These are phyloP conservation scores for Scaptomyza tumidula DNA, from an alignment of 2,888 invertebrate species.

Conservation along the genomic window DNA sequence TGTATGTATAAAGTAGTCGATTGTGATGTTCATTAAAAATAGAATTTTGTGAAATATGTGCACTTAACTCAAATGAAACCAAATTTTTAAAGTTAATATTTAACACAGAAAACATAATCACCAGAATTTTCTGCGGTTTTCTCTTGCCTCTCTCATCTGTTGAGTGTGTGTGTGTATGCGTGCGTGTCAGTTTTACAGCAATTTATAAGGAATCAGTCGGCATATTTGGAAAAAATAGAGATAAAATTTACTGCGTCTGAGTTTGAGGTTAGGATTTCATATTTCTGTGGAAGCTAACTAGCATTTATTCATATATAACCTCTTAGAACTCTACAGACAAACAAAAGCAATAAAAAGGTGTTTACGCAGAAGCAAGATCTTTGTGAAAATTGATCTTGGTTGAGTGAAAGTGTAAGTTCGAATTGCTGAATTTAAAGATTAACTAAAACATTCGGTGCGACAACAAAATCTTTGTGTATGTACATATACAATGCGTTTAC, in stretches of 20 bases:
- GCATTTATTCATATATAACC: slow-evolving; percentile 23
- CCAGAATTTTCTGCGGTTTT: slow-evolving; percentile 42
- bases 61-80: slow-evolving; percentile 48
- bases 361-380: slow-evolving; percentile 52
- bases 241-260: slow-evolving; percentile 4
- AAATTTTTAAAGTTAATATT: slow-evolving; percentile 60
- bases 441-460: background rate
- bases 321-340: slow-evolving; percentile 17
- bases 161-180: slow-evolving; percentile 67
- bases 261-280: slow-evolving; percentile 48
- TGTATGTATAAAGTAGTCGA: slow-evolving; percentile 62
- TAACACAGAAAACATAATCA: slow-evolving; percentile 44
- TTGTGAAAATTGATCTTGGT: slow-evolving; percentile 47
- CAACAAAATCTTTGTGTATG: slow-evolving; percentile 27
- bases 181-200: slow-evolving; percentile 70
- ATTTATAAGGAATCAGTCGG: slow-evolving; percentile 25
- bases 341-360: slow-evolving; percentile 15
- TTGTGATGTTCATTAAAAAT: slow-evolving; percentile 76
- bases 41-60: slow-evolving; percentile 49
- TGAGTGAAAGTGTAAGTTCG: slow-evolving; percentile 77
- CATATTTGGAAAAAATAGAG: slow-evolving; percentile 4
- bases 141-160: slow-evolving; percentile 62
- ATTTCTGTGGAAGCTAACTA: background rate
- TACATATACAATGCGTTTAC: slow-evolving; percentile 13
- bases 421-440: slow-evolving; percentile 11